Conservation (phyloP, 2,113 vertebrate genomes). For the Progne subis region DNA sequence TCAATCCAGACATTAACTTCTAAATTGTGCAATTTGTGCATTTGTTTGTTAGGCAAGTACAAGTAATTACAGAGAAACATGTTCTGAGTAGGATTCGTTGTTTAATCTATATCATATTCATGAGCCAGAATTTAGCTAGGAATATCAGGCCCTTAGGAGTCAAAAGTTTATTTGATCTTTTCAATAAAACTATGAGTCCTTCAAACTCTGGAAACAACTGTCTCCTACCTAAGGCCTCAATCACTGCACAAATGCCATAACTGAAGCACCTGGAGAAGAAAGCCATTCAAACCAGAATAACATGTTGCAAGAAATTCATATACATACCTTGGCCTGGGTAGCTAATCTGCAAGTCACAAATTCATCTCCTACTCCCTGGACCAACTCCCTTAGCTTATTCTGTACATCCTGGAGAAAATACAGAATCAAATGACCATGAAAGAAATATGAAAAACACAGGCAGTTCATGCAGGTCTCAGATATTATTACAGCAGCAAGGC, state of each 20-base stretch:
- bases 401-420: slow-evolving; percentile 87
- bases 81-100: not conserved
- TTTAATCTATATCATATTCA: not conserved
- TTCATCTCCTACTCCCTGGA: slow-evolving; percentile 90
- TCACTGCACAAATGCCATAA: not conserved
- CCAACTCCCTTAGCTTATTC: slow-evolving; percentile 86
- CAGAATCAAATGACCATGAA: not conserved
- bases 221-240: not conserved
- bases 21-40: not conserved
- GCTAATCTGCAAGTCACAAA: slow-evolving; percentile 90
- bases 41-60: not conserved
- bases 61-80: not conserved
- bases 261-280: not conserved
- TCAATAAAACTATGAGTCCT: not conserved
- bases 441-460: not conserved
- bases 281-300: not conserved
- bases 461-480: not conserved
- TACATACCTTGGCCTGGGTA: slow-evolving; percentile 90
- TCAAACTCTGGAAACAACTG: not conserved
- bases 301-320: not conserved
- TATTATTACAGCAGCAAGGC: not conserved
- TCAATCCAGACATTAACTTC: not conserved
- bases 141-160: not conserved
- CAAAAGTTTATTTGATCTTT: not conserved
- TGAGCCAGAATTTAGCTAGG: not conserved